Conservation (phyloP, 2,113 vertebrate genomes). For the Lepus europaeus region DNA sequence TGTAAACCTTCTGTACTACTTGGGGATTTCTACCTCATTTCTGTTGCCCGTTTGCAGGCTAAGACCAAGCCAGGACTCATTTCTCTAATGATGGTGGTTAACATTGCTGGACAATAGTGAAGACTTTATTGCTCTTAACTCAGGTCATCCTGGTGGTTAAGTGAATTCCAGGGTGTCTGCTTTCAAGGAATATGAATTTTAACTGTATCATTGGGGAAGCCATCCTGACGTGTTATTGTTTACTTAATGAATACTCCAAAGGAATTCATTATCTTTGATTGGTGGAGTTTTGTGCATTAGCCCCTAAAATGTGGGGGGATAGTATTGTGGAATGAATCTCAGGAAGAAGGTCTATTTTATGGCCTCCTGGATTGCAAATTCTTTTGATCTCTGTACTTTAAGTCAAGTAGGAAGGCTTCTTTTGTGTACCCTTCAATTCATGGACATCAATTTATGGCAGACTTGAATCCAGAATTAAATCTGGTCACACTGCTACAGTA, state of each 20-base stretch:
- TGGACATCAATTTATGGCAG: not conserved
- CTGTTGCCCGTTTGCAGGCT: not conserved
- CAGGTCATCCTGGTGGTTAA: not conserved
- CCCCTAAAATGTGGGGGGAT: not conserved
- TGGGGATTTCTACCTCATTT: constrained; percentile 16
- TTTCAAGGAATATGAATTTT: not conserved
- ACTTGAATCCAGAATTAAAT: not conserved
- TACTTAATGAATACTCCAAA: constrained; percentile 36
- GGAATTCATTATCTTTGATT: constrained; percentile 16
- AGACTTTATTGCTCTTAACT: constrained; percentile 12
- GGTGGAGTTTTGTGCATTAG: not conserved
- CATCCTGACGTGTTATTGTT: constrained; percentile 8
- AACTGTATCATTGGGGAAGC: not conserved
- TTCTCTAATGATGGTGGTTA: not conserved
- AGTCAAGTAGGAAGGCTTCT: not conserved
- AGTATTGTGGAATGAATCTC: not conserved
- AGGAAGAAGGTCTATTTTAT: not conserved
- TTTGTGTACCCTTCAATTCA: not conserved
- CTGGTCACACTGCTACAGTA: not conserved
- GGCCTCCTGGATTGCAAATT: not conserved
- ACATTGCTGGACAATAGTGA: not conserved
- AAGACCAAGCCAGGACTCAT: not conserved
- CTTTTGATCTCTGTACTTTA: not conserved
- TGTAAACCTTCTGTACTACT: not conserved
- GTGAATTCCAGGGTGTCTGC: not conserved